A percentile compares a stretch with the other conserved stretches of the same genome.
phyloP scores from a whole-genome alignment of 2,797 vertebrate species.

The Sebastiscus tertius region DNA sequence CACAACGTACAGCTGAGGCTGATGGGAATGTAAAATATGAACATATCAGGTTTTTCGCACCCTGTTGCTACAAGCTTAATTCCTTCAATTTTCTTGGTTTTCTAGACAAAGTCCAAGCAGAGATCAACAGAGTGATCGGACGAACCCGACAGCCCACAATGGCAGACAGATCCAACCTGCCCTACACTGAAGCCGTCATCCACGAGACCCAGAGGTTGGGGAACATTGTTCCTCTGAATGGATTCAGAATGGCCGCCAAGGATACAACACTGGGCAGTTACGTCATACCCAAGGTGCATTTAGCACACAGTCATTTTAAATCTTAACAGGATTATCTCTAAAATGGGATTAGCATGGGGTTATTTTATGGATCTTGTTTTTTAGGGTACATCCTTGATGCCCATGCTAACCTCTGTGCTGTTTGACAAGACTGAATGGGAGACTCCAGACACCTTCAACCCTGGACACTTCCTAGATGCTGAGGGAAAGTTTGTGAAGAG shows the following conservation, averaged over 20 bases:
- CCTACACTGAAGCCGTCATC: conserved; percentile 84
- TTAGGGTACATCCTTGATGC: conserved; percentile 43
- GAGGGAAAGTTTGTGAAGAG: conserved; percentile 84
- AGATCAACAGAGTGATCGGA: conserved; percentile 83
- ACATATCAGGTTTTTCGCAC: not conserved
- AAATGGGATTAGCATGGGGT: not conserved
- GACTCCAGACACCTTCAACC: conserved; percentile 87
- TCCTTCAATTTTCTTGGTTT: not conserved
- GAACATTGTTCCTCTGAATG: conserved; percentile 77
- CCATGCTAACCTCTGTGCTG: conserved; percentile 84
- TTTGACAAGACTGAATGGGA: conserved; percentile 87
- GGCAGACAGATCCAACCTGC: conserved; percentile 77
- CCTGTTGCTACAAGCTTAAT: not conserved
- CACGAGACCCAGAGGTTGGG: conserved; percentile 84
- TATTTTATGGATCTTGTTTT: not conserved
- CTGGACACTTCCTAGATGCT: conserved; percentile 85
- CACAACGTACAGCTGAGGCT: not conserved
- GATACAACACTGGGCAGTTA: conserved; percentile 76
- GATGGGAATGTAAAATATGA: not conserved
- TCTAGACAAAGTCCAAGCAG: conserved; percentile 82
- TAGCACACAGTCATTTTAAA: not conserved
- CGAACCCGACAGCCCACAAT: conserved; percentile 61
- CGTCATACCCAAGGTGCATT: conserved; percentile 83
- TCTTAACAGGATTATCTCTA: not conserved
- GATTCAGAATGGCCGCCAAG: conserved; percentile 43